phyloP scores from a whole-genome alignment of 2,888 invertebrate genomes.

The Cephus runcator region DNA sequence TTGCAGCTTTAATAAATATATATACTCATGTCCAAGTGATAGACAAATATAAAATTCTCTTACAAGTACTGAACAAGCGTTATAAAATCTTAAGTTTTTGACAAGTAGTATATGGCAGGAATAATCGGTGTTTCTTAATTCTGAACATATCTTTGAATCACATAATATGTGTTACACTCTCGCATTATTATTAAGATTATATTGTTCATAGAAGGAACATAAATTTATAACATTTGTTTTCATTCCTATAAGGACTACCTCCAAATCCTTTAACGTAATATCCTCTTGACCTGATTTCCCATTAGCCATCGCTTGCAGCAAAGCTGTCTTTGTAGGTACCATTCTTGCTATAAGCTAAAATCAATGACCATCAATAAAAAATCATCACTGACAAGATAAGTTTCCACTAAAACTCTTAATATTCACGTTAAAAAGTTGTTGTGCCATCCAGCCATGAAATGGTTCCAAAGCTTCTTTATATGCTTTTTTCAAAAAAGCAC shows the following conservation, averaged over 20 bases:
- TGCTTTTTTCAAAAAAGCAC: constrained; percentile 72
- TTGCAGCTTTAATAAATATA: background rate
- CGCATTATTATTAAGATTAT: constrained; percentile 68
- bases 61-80: background rate
- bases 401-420: constrained; percentile 12
- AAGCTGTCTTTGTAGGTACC: constrained; percentile 72
- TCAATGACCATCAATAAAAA: constrained; percentile 5
- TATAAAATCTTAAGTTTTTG: background rate
- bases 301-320: constrained; percentile 67
- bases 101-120: background rate
- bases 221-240: constrained; percentile 71
- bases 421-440: constrained; percentile 78
- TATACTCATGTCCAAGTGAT: background rate
- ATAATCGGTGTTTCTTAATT: background rate
- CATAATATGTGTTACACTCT: constrained; percentile 48
- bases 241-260: constrained; percentile 69
- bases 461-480: constrained; percentile 78
- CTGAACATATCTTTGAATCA: background rate
- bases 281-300: constrained; percentile 59
- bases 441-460: constrained; percentile 82
- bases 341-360: constrained; percentile 73
- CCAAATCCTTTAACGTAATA: constrained; percentile 60
- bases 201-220: constrained; percentile 70
- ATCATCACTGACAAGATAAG: background rate
- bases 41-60: background rate